Conservation (phyloP, 2,797 vertebrate species). For the Momotus momota region DNA sequence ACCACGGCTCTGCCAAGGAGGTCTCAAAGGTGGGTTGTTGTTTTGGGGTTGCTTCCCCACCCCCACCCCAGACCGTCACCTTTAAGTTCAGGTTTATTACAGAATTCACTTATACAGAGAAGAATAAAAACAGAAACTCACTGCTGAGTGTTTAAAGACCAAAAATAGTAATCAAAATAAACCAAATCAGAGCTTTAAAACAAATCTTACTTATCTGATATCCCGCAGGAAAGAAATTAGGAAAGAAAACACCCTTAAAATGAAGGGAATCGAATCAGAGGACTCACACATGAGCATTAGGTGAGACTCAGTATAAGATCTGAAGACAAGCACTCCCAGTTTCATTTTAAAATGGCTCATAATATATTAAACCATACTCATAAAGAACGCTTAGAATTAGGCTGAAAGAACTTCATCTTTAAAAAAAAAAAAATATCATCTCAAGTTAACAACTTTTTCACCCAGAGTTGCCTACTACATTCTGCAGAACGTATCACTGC, state of each 20-base stretch:
- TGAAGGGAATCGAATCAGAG: neutral
- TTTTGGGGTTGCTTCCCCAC: neutral
- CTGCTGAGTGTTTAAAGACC: neutral
- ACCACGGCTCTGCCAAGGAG: neutral
- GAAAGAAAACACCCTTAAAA: neutral
- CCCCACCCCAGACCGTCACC: neutral
- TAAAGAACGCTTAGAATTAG: neutral
- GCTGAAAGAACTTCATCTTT: neutral
- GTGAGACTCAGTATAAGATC: neutral
- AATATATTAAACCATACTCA: neutral
- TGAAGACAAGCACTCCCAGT: neutral
- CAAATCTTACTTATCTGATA: neutral
- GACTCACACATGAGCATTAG: neutral
- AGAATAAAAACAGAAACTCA: neutral
- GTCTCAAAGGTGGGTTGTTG: neutral
- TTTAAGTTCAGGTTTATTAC: neutral
- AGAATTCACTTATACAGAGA: neutral
- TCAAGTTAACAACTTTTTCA: neutral
- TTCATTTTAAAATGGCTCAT: constrained; percentile 17
- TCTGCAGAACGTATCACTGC: neutral
- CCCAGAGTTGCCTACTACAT: neutral
- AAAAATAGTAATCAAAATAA: constrained; percentile 27
- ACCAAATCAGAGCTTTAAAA: neutral
- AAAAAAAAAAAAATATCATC: neutral
- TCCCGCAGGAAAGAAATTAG: neutral